Evolutionary conservation across 2,888 invertebrate genomes (phyloP).

Genomic region (Tolmerus cingulatus): DNA sequence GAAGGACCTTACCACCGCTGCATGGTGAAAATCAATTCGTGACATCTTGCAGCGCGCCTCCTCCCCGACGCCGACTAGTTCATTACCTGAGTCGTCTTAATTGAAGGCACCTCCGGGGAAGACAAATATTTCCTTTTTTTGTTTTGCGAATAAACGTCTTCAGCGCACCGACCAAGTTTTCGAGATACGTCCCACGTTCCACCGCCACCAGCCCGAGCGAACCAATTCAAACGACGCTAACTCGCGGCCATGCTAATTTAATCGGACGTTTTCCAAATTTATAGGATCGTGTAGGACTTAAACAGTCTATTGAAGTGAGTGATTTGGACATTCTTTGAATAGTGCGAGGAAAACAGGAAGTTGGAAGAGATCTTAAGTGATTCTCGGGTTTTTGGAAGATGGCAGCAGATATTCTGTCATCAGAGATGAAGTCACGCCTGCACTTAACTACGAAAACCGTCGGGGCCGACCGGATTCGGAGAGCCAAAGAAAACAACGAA

Average conservation of each 20-base stretch:
- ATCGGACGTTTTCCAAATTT: background rate
- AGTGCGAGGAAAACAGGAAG: background rate
- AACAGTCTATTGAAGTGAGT: background rate
- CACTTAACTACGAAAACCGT: slow-evolving; percentile 81
- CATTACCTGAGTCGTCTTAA: background rate
- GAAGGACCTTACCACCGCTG: background rate
- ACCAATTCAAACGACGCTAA: background rate
- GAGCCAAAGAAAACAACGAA: slow-evolving; percentile 83
- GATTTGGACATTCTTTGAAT: background rate
- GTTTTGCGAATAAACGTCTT: background rate
- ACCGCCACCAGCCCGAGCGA: background rate
- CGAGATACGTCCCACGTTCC: background rate
- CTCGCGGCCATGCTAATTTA: background rate
- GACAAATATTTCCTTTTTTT: background rate
- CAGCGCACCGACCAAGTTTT: background rate
- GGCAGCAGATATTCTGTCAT: slow-evolving; percentile 81
- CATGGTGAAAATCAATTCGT: slow-evolving; percentile 4
- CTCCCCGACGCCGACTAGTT: background rate
- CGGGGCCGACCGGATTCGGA: slow-evolving; percentile 81
- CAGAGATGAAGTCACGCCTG: slow-evolving; percentile 77
- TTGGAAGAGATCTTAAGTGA: background rate
- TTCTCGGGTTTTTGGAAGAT: slow-evolving; percentile 59
- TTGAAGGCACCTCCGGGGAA: background rate
- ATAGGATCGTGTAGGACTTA: background rate
- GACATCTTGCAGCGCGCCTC: slow-evolving; percentile 34